Conservation (phyloP, 2,888 invertebrate genomes). For the Cataglyphis livida region DNA sequence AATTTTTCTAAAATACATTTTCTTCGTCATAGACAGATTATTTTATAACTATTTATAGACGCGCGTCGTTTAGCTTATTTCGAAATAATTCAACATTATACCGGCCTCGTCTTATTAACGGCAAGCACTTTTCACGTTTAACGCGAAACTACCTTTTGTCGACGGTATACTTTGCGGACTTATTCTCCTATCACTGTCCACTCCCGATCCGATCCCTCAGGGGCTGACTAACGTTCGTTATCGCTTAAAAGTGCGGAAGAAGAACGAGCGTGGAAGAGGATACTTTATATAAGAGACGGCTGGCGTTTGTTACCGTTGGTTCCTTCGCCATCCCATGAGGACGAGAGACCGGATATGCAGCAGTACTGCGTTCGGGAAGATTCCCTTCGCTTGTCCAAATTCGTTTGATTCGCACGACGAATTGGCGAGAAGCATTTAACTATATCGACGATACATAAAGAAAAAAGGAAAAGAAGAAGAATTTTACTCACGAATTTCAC, state of each 20-base stretch:
- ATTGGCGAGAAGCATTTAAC: slow-evolving; percentile 11
- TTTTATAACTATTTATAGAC: not conserved
- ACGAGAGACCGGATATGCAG: slow-evolving; percentile 5
- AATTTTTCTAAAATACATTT: not conserved
- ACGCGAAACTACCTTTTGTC: slow-evolving; percentile 31
- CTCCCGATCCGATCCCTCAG: slow-evolving; percentile 54
- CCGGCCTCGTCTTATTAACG: slow-evolving; percentile 8
- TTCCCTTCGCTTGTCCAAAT: not conserved
- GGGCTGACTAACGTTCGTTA: slow-evolving; percentile 75
- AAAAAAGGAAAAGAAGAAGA: not conserved
- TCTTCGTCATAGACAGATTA: not conserved
- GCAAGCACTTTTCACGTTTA: slow-evolving; percentile 45
- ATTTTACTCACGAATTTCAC: not conserved
- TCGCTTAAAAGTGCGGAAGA: slow-evolving; percentile 77
- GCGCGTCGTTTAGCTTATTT: not conserved
- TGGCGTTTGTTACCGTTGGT: slow-evolving; percentile 76
- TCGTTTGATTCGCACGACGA: not conserved
- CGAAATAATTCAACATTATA: slow-evolving; percentile 19
- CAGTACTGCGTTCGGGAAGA: not conserved
- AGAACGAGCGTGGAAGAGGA: slow-evolving; percentile 76
- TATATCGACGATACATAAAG: slow-evolving; percentile 4
- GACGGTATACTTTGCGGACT: slow-evolving; percentile 43
- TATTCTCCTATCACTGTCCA: slow-evolving; percentile 7
- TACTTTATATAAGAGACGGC: slow-evolving; percentile 77
- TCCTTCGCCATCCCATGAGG: slow-evolving; percentile 56